Base-by-base conservation (phyloP, 1,140 invertebrate genomes). In the Pararge aegeria region DNA sequence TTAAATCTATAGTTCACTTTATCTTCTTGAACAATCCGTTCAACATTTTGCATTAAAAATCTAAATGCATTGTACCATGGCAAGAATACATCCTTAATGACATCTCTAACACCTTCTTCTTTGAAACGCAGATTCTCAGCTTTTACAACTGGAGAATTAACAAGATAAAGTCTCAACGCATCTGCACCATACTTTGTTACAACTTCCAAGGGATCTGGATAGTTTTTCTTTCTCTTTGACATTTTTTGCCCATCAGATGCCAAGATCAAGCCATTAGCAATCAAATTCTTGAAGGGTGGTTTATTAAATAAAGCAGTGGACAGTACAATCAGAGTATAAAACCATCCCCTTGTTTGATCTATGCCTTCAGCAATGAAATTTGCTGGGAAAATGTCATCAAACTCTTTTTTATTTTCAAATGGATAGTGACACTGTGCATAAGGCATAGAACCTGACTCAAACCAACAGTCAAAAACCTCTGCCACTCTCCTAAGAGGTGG, bases 401-500 rank as follows among this genome's bases (percentile, higher is more conserved):
- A 99, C 46, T 97, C 94, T 80, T 97, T 96, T 56, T 92, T 92
- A 70, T 96, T 95, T 84, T 99, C 96, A 90, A 98, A 98, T 5
- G 99, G 99, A 90, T 98, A 99, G 91, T 99, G 99, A 62, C 94
- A 92, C 87, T 99, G 98, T 2, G 98, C 98, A 78, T 98, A 99
- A 1, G 99, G 99, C 99, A 99, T 99, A 3, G 97, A 98, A 5
- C 98, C 99, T 13, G 97, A 99, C 87, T 99, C 99, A 90, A 99
- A 99, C 99, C 99, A 99, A 84, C 99, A 99, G 89, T 99, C 99
- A 91, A 99, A 99, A 0, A 99, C 99, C 90, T 99, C 98, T 3
- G 94, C 81, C 18, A 99, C 94, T 61, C 99, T 92, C 58, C 92
- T 93, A 12, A 99, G 87, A 10, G 95, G 94, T 12, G 97, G 96